These are phyloP conservation scores for Columba guinea DNA, from an alignment of 2,797 vertebrate species.

Conservation along the genomic window DNA sequence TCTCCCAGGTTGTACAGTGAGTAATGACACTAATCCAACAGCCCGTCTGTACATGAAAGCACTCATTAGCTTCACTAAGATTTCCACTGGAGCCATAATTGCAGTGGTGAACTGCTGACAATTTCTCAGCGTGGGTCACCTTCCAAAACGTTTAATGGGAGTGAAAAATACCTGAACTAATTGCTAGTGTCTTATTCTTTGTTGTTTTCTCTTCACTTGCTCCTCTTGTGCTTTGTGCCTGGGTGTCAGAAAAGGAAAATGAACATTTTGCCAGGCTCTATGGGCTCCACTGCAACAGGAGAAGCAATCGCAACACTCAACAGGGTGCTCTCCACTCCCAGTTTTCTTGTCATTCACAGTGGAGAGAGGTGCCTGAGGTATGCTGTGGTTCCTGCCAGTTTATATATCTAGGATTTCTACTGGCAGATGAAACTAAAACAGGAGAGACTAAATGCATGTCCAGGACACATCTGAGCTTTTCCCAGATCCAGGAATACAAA, in stretches of 20 bases:
- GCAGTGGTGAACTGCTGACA: slow-evolving; percentile 21
- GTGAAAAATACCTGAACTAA: slow-evolving; percentile 48
- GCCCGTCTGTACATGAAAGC: slow-evolving; percentile 42
- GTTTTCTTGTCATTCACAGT: not conserved
- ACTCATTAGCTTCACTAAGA: slow-evolving; percentile 47
- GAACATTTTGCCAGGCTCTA: not conserved
- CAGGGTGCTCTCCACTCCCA: not conserved
- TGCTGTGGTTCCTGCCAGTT: not conserved
- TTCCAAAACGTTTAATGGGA: slow-evolving; percentile 30
- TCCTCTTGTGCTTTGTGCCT: not conserved
- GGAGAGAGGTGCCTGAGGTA: not conserved
- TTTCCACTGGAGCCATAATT: slow-evolving; percentile 47
- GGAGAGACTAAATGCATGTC: not conserved
- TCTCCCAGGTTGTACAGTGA: slow-evolving; percentile 2
- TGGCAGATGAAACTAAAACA: not conserved
- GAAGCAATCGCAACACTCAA: not conserved
- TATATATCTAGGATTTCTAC: not conserved
- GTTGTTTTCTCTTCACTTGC: not conserved
- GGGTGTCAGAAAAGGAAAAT: not conserved
- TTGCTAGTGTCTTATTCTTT: slow-evolving; percentile 42
- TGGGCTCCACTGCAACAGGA: not conserved
- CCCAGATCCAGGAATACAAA: not conserved
- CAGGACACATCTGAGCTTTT: not conserved
- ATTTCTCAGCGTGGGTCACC: slow-evolving; percentile 56
- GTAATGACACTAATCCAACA: slow-evolving; percentile 23